Base-by-base conservation (phyloP, 2,797 vertebrate genomes). In the Nannoperca obscura region DNA sequence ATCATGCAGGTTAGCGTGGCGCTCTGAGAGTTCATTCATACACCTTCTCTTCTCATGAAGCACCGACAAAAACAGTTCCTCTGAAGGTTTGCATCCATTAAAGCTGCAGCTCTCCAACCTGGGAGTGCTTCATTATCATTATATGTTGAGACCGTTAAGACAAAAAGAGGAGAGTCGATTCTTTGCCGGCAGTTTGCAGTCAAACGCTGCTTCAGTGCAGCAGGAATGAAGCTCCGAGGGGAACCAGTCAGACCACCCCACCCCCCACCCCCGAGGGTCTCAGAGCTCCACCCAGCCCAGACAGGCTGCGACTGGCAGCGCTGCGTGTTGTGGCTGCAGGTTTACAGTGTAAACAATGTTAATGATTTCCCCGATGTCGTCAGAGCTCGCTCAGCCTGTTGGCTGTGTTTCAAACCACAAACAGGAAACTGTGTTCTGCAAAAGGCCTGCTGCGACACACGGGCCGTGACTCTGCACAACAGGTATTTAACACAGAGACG, bases 311-410 rank as follows among this genome's bases (percentile, higher is more conserved):
- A 69, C 87, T 46, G 60, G 86, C 77, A 54, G 61, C 19, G 36
- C 67, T 20, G 71, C 68, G 30, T 87, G 68, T 62, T 80, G 74
- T 83, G 86, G 61, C 79, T 53, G 64, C 58, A 52, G 49, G 49
- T 66, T 73, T 76, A 50, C 74, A 83, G 69, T 71, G 78, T 87
- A 82, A 91, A 92, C 87, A 85, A 59, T 17, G 63, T 77, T 81
- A 88, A 88, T 91, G 58, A 88, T 92, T 92, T 69, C 78, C 81
- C 81, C 83, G 80, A 78, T 44, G 40, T 82, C n/a, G 55, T 70
- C 78, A 71, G 63, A 82, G 63, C 73, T 76, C 42, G 58, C 71
- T 85, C 38, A 46, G 58, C 69, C 74, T 17, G 54, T 38, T 81
- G 83, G 80, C 81, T 84, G 82, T 46, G 63, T 68, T 85, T 74